Conservation (phyloP, 2,888 invertebrate genomes). For the Chorisops tibialis region DNA sequence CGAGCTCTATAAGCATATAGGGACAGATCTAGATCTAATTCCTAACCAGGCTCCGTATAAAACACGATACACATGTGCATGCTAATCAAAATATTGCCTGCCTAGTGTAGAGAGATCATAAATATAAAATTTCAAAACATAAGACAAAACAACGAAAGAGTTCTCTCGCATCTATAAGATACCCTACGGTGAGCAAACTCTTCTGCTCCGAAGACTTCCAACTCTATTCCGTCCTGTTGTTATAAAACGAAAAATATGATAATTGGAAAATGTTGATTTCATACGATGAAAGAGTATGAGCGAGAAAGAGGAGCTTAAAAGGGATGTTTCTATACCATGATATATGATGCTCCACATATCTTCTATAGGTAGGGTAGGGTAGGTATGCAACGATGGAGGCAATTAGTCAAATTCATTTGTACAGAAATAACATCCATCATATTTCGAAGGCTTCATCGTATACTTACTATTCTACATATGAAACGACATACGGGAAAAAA, state of each 20-base stretch:
- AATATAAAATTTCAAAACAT: constrained; percentile 29
- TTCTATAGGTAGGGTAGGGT: too few relatives aligned
- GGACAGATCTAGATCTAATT: too few relatives aligned
- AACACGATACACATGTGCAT: constrained; percentile 16
- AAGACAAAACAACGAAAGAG: not conserved
- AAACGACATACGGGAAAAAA: too few relatives aligned
- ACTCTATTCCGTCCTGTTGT: not conserved
- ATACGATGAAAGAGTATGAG: too few relatives aligned
- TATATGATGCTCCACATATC: too few relatives aligned
- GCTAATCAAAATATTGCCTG: constrained; percentile 25
- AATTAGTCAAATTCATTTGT: constrained; percentile 25
- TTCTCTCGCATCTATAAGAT: not conserved
- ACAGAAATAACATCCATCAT: constrained; percentile 16
- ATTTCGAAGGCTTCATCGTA: constrained; percentile 19
- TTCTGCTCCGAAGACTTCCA: not conserved
- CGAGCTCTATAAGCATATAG: too few relatives aligned
- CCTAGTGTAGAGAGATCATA: constrained; percentile 11
- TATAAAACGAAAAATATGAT: constrained; percentile 32
- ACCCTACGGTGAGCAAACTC: not conserved
- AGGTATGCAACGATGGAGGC: not conserved
- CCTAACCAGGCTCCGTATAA: not conserved
- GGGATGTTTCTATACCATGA: too few relatives aligned
- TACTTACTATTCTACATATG: not conserved
- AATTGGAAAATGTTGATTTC: constrained; percentile 34
- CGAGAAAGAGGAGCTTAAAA: too few relatives aligned